These are phyloP conservation scores for Phyllopteryx taeniolatus DNA, from an alignment of 2,113 vertebrate genomes.

Conservation along the genomic window DNA sequence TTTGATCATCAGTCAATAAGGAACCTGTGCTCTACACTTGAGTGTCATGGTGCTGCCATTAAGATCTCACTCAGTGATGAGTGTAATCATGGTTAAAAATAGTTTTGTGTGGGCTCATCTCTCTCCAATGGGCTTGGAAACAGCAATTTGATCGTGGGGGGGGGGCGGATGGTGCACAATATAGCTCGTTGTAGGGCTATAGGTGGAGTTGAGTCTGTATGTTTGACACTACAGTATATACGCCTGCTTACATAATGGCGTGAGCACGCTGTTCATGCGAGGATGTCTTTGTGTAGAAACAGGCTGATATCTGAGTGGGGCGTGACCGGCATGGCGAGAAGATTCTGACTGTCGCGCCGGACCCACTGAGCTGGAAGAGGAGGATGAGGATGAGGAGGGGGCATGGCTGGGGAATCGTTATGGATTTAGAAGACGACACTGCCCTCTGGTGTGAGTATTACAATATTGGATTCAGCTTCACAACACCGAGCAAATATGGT, in stretches of 20 bases:
- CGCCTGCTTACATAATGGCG: not conserved
- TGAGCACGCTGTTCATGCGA: slow-evolving; percentile 5
- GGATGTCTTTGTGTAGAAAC: slow-evolving; percentile 31
- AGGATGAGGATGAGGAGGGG: slow-evolving; percentile 22
- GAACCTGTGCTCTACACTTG: slow-evolving; percentile 38
- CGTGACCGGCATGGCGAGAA: slow-evolving; percentile 68
- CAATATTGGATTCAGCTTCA: not conserved
- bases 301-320: slow-evolving; percentile 58
- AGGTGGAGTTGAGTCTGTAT: not conserved
- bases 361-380: slow-evolving; percentile 41
- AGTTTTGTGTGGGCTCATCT: slow-evolving; percentile 35
- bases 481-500: no score
- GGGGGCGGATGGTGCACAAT: not conserved
- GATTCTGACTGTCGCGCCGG: slow-evolving; percentile 54
- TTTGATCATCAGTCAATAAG: slow-evolving; percentile 22
- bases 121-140: slow-evolving; percentile 35
- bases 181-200: not conserved
- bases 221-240: not conserved
- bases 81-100: slow-evolving; percentile 54
- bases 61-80: slow-evolving; percentile 42
- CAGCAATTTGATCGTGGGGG: slow-evolving; percentile 22
- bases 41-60: slow-evolving; percentile 28
- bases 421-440: slow-evolving; percentile 35
- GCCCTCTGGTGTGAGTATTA: slow-evolving; percentile 49
- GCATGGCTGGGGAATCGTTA: slow-evolving; percentile 27